Base-by-base conservation (phyloP, 2,888 invertebrate species). In the Alsophila aescularia region DNA sequence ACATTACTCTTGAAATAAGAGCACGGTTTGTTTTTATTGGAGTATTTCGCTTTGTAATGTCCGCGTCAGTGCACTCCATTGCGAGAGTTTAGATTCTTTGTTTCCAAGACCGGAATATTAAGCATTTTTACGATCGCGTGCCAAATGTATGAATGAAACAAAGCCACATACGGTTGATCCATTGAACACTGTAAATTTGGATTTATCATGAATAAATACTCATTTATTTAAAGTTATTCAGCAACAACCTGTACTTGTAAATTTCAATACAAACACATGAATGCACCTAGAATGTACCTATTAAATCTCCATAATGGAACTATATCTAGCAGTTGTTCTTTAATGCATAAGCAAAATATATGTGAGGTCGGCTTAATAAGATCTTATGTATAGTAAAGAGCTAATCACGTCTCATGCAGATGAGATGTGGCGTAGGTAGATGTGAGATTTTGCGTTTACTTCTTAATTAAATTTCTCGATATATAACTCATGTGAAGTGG, bases 381-480 rank as follows among this genome's bases (percentile, higher is more conserved):
- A 29, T 29, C 10, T 10, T 29, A 29, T 2, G 1, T 8, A 29
- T 29, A 10, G 29, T 29, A n/a, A 8, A 5, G 3, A 8, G 13
- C 21, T 50, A 31, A 44, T 39, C 31, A 47, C 18, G 21, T 29
- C 13, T 40, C 29, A 39, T 36, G 12, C 32, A 47, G 44, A 15
- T 34, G 31, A 52, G 44, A 47, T n/a, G n/a, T n/a, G n/a, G n/a
- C 52, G 62, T 64, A 52, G 73, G 73, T 36, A 16, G 58, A 43
- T 64, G 51, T 72, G 67, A 70, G 70, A 69, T 71, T 60, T 63
- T 58, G 63, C 61, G 73, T 74, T 70, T 73, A 78, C 74, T 71
- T 64, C 58, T 64, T 77, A 80, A 83, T 85, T 85, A 84, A 80
- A 80, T 79, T 61, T 82, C 75, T 75, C 72, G 70, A 80, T 83